Evolutionary conservation across 2,113 vertebrate species (phyloP).

Genomic region (Corvus cornix): DNA sequence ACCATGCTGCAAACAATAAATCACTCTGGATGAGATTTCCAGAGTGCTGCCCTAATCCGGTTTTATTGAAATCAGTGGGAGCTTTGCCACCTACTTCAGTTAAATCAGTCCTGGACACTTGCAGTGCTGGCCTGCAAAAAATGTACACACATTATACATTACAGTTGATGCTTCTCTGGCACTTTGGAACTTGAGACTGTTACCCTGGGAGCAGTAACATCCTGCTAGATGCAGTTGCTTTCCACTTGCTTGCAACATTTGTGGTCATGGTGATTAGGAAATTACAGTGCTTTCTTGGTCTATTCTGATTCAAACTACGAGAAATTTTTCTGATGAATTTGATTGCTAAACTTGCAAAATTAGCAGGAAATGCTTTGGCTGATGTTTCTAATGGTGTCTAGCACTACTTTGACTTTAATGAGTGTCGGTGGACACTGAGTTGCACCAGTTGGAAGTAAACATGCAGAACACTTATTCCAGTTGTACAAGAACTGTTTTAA

Average conservation of each 20-base stretch:
- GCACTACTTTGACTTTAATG: neutral
- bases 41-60: neutral
- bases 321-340: neutral
- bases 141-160: rapidly evolving
- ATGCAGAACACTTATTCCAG: neutral
- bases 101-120: neutral
- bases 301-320: neutral
- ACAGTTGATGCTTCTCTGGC: neutral
- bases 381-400: neutral
- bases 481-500: neutral
- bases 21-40: neutral
- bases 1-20: neutral
- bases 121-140: neutral
- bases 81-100: conserved; percentile 19
- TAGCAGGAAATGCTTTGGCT: neutral
- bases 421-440: neutral
- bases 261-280: neutral
- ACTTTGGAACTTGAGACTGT: neutral
- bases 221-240: neutral
- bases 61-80: conserved; percentile 37
- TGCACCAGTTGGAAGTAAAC: neutral
- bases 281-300: neutral
- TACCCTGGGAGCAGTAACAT: neutral
- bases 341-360: neutral
- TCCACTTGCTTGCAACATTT: neutral